Evolutionary conservation across 2,113 vertebrate species (phyloP).

Genomic region (Myotis yumanensis): DNA sequence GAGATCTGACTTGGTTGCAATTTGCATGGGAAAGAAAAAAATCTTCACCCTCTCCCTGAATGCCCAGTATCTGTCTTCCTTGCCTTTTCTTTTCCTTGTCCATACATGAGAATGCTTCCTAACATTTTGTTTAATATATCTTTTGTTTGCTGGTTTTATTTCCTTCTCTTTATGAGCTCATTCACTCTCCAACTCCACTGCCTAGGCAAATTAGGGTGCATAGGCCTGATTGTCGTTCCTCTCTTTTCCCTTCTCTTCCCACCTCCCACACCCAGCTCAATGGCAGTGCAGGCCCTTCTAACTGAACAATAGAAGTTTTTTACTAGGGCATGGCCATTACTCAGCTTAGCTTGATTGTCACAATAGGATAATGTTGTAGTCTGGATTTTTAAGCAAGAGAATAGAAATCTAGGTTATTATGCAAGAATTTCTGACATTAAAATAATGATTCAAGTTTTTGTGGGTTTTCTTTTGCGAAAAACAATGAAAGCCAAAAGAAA

Average conservation of each 20-base stretch:
- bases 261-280: neutral
- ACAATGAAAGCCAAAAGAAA: neutral
- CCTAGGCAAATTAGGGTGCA: neutral
- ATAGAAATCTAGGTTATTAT: constrained; percentile 15
- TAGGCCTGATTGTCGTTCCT: neutral
- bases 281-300: neutral
- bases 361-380: neutral
- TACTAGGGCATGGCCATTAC: neutral
- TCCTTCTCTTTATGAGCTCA: neutral
- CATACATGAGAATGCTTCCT: neutral
- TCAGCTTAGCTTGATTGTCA: neutral
- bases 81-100: neutral
- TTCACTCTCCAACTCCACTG: neutral
- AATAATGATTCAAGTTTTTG: neutral
- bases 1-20: neutral
- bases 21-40: constrained; percentile 3
- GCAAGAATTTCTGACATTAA: neutral
- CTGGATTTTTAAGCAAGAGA: neutral
- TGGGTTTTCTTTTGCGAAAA: neutral
- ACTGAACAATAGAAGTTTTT: neutral
- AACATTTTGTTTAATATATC: neutral
- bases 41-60: neutral
- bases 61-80: neutral
- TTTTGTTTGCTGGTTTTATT: neutral
- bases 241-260: no score